Percentiles rank a stretch among this genome's conserved stretches.
Conservation (phyloP, 1,140 invertebrate genomes). For the Ylistrum balloti region DNA sequence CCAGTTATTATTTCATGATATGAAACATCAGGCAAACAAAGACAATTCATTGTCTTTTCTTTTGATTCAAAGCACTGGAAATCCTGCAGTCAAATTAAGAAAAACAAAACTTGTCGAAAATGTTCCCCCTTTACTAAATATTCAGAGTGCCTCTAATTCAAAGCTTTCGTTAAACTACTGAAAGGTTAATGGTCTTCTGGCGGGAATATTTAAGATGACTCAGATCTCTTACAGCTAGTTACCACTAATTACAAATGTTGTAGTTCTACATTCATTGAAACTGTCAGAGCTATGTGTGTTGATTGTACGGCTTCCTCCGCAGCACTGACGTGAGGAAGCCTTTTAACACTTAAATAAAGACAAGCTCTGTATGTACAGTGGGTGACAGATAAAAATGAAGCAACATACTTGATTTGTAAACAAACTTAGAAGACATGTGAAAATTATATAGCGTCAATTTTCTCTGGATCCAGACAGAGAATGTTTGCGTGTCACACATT, state of each 20-base stretch:
- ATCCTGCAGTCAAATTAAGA: too few relatives aligned
- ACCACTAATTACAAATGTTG: background rate
- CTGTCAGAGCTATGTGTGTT: background rate
- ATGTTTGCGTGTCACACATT: background rate
- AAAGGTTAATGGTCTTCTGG: background rate
- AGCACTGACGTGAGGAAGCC: background rate
- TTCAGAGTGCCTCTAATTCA: background rate
- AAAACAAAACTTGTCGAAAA: too few relatives aligned
- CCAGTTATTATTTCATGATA: background rate
- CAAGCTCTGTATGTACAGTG: background rate
- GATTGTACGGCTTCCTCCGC: background rate
- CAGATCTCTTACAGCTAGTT: background rate
- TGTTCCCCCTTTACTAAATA: too few relatives aligned
- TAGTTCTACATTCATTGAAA: background rate
- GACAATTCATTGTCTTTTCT: too few relatives aligned
- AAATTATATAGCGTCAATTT: background rate
- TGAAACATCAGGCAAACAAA: background rate
- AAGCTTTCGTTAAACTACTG: background rate
- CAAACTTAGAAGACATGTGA: background rate
- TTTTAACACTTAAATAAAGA: background rate
- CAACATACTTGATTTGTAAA: background rate
- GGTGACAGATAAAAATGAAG: background rate
- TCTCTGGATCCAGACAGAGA: background rate
- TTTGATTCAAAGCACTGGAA: too few relatives aligned
- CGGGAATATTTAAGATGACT: background rate